phyloP scores from a whole-genome alignment of 2,113 vertebrate species.

The Gopherus evgoodei region DNA sequence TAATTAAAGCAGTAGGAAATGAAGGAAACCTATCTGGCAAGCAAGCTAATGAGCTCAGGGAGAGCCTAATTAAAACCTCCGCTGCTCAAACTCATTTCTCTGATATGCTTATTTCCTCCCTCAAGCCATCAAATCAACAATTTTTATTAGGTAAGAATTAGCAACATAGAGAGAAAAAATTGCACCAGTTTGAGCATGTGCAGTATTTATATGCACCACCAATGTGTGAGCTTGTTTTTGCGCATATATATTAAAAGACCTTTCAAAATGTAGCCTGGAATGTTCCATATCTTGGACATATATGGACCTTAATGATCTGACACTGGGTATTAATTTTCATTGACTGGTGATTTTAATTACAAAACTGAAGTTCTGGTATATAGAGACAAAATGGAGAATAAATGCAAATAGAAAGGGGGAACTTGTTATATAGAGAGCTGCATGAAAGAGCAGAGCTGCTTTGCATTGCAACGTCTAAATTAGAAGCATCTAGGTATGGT shows the following conservation, averaged over 20 bases:
- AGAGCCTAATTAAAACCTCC: neutral
- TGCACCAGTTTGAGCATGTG: neutral
- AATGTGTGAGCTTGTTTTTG: neutral
- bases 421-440: neutral
- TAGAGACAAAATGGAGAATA: neutral
- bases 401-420: neutral
- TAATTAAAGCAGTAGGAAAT: neutral
- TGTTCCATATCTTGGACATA: fast-evolving
- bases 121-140: neutral
- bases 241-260: fast-evolving
- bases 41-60: neutral
- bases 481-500: neutral
- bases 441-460: neutral
- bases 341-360: neutral
- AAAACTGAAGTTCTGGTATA: neutral
- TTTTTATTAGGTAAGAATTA: neutral
- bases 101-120: neutral
- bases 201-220: neutral
- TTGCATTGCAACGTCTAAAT: neutral
- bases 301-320: neutral
- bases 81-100: neutral
- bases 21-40: neutral
- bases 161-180: neutral
- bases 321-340: neutral
- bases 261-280: neutral